Percentiles rank a stretch among this genome's conserved stretches.
Evolutionary conservation across 1,140 invertebrate genomes (phyloP).

Genomic region (Batillaria attramentaria): DNA sequence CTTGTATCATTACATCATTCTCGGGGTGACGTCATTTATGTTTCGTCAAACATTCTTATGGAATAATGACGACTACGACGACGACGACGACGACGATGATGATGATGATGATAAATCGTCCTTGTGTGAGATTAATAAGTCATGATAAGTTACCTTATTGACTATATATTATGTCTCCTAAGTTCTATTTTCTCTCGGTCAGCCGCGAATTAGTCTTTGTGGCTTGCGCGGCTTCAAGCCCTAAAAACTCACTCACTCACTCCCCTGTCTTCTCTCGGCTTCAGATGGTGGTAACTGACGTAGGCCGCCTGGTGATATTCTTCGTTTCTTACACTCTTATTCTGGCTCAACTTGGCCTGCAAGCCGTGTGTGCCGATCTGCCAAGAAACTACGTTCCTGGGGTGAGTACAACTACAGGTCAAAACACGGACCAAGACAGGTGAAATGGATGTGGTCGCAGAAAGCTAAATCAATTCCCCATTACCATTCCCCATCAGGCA

Average conservation of each 20-base stretch:
- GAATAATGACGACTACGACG: slow-evolving; percentile 72
- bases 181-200: neutral
- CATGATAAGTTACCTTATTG: too few relatives aligned
- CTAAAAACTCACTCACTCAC: too few relatives aligned
- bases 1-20: slow-evolving; percentile 46
- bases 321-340: slow-evolving; percentile 9
- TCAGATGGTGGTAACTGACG: neutral
- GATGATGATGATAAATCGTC: neutral
- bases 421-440: too few relatives aligned
- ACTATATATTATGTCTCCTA: neutral
- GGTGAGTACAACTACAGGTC: neutral
- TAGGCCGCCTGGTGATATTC: slow-evolving; percentile 7
- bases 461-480: too few relatives aligned
- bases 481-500: too few relatives aligned
- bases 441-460: too few relatives aligned
- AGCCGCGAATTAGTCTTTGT: too few relatives aligned
- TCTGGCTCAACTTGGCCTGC: slow-evolving; percentile 23
- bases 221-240: too few relatives aligned
- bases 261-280: too few relatives aligned
- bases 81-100: slow-evolving; percentile 2
- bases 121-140: too few relatives aligned
- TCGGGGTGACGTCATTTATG: neutral
- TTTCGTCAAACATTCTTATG: neutral
- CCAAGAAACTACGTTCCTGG: neutral
- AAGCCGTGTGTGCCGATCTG: slow-evolving; percentile 9